These are phyloP conservation scores for Metridium senile DNA, from an alignment of 92 coral and sea anemone genomes.

Conservation along the genomic window DNA sequence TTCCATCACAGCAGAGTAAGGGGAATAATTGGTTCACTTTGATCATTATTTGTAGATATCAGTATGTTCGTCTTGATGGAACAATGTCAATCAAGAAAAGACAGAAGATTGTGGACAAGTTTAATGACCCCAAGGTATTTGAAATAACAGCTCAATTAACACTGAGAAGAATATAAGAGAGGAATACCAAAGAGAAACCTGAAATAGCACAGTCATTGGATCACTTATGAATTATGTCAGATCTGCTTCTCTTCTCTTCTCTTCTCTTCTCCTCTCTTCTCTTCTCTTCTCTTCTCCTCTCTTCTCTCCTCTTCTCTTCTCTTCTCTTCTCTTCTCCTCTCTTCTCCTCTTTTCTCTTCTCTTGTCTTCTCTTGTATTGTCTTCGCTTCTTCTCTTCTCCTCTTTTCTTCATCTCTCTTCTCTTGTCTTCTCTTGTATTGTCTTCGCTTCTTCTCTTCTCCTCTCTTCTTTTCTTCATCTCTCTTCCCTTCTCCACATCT, in stretches of 20 bases:
- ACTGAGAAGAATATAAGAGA: not conserved
- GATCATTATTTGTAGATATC: too few species aligned
- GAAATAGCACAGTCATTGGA: not conserved
- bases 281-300: not conserved
- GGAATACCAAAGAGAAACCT: not conserved
- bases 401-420: not conserved
- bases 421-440: not conserved
- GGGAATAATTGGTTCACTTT: too few species aligned
- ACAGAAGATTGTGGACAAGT: constrained; percentile 91
- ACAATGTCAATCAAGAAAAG: constrained; percentile 95
- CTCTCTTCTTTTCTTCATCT: not conserved
- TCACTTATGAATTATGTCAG: not conserved
- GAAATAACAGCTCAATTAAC: not conserved
- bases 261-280: not conserved
- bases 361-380: not conserved
- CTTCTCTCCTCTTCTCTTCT: not conserved
- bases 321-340: not conserved
- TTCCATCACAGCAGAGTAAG: too few species aligned
- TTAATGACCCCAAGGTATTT: constrained; percentile 81
- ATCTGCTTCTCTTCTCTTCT: not conserved
- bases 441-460: not conserved
- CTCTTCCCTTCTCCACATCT: not conserved
- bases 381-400: not conserved
- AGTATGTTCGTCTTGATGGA: constrained; percentile 91
- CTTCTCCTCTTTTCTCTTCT: not conserved